Percentiles rank a stretch among this genome's conserved stretches.
These are phyloP conservation scores for Epinotia ramella DNA, from an alignment of 2,888 invertebrate genomes.

Conservation along the genomic window DNA sequence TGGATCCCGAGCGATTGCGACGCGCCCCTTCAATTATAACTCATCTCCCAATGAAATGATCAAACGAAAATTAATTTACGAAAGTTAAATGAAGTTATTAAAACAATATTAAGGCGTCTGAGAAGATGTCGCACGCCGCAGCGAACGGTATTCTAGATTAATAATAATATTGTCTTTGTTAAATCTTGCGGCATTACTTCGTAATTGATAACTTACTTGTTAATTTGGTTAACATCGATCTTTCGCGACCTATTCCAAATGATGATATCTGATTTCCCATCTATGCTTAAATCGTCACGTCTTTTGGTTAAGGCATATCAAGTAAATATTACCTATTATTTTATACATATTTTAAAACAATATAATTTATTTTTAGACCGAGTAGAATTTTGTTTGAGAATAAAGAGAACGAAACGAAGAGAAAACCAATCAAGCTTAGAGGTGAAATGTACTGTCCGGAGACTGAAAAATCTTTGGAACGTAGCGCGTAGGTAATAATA, in stretches of 20 bases:
- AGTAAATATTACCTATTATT: background rate
- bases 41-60: slow-evolving; percentile 78
- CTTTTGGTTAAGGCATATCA: background rate
- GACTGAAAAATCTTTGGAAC: too few relatives aligned
- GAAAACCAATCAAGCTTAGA: too few relatives aligned
- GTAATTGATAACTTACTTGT: slow-evolving; percentile 17
- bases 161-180: slow-evolving; percentile 37
- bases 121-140: slow-evolving; percentile 62
- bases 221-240: slow-evolving; percentile 7
- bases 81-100: slow-evolving; percentile 78
- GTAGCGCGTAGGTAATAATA: background rate
- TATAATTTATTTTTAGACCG: background rate
- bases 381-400: too few relatives aligned
- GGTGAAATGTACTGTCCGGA: too few relatives aligned
- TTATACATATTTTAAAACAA: background rate
- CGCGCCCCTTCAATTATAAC: slow-evolving; percentile 79
- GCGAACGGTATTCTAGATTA: slow-evolving; percentile 51
- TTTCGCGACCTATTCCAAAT: background rate
- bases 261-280: background rate
- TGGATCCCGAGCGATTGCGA: slow-evolving; percentile 71
- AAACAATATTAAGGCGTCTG: slow-evolving; percentile 55
- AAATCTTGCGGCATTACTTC: slow-evolving; percentile 20
- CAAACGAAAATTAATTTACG: slow-evolving; percentile 81
- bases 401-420: too few relatives aligned
- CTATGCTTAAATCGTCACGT: background rate